These are phyloP conservation scores for Gymnodraco acuticeps DNA, from an alignment of 2,797 vertebrate genomes.

Conservation along the genomic window DNA sequence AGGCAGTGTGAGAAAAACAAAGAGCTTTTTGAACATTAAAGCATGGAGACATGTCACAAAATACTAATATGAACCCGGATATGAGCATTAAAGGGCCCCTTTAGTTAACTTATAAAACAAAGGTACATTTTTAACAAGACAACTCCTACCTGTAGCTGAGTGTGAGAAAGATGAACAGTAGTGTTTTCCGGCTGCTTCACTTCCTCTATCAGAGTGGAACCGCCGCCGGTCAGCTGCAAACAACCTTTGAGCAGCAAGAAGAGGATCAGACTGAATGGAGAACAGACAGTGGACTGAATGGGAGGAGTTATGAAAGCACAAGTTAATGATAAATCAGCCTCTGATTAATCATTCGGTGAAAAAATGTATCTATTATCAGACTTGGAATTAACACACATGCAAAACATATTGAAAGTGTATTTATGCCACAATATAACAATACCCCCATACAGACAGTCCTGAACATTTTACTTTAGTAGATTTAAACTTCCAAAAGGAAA, in stretches of 20 bases:
- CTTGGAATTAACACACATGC: neutral
- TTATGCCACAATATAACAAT: no score
- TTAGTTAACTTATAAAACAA: neutral
- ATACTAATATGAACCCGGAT: no score
- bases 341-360: neutral
- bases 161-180: neutral
- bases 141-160: conserved; percentile 34
- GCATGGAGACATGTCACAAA: no score
- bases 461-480: no score
- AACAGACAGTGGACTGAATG: neutral
- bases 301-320: neutral
- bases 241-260: conserved; percentile 43
- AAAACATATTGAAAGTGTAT: neutral
- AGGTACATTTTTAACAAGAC: neutral
- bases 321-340: neutral
- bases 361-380: neutral
- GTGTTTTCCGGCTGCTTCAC: neutral
- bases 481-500: neutral
- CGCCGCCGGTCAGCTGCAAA: neutral
- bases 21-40: no score
- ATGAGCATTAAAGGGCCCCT: no score
- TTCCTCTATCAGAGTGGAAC: conserved; percentile 11
- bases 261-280: neutral
- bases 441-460: no score
- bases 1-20: no score